These are phyloP conservation scores for Toxotes lorentzi DNA, from an alignment of 2,797 vertebrate species.

Conservation along the genomic window DNA sequence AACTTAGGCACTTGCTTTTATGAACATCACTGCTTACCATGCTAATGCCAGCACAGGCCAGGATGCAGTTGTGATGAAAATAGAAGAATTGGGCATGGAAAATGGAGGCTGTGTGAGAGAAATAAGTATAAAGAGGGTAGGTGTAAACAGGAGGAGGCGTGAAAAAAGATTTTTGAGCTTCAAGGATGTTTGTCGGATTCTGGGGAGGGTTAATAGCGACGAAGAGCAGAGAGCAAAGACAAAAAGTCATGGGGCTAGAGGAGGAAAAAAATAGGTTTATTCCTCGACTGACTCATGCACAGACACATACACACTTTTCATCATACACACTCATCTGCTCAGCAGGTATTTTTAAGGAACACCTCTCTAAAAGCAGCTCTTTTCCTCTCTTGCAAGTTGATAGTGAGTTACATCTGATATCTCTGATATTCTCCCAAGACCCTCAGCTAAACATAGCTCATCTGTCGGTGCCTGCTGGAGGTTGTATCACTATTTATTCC, in stretches of 20 bases:
- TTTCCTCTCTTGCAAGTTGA: conserved; percentile 23
- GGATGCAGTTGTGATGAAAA: conserved; percentile 37
- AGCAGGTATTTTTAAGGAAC: conserved; percentile 49
- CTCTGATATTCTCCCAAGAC: conserved; percentile 19
- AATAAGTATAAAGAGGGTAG: conserved; percentile 47
- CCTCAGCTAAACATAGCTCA: conserved; percentile 9
- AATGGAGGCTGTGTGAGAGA: conserved; percentile 20
- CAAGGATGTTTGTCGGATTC: conserved; percentile 50
- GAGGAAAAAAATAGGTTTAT: conserved; percentile 16
- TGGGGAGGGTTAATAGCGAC: conserved; percentile 40
- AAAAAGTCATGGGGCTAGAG: conserved; percentile 36
- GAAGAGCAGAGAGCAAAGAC: conserved; percentile 40
- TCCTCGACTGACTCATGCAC: conserved; percentile 37
- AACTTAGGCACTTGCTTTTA: conserved; percentile 24
- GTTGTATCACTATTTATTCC: conserved; percentile 1
- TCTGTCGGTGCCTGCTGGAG: conserved; percentile 18
- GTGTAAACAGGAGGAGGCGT: conserved; percentile 55
- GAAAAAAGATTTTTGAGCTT: conserved; percentile 44
- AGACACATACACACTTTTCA: conserved; percentile 34
- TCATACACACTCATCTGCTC: conserved; percentile 48
- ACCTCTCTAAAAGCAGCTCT: conserved; percentile 41
- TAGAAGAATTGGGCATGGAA: conserved; percentile 27
- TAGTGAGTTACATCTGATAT: conserved; percentile 9
- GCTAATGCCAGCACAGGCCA: conserved; percentile 21
- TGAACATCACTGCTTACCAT: conserved; percentile 20